phyloP scores from a whole-genome alignment of 2,888 invertebrate genomes.

The Euproctis similis region DNA sequence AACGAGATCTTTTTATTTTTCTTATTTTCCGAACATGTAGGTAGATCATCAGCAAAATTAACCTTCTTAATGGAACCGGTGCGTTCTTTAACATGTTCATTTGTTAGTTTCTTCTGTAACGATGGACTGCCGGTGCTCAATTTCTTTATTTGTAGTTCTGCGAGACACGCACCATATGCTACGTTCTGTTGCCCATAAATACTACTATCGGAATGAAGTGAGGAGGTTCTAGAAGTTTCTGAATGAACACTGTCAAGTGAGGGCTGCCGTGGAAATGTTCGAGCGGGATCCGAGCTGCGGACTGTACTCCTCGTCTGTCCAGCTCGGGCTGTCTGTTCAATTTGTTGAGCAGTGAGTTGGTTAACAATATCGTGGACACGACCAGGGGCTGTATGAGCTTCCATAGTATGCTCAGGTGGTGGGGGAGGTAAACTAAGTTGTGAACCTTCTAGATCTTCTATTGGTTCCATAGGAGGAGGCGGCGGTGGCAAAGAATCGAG shows the following conservation, averaged over 20 bases:
- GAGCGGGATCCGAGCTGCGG: slow-evolving; percentile 49
- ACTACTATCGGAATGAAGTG: slow-evolving; percentile 58
- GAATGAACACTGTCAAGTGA: slow-evolving; percentile 74
- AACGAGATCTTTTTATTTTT: slow-evolving; percentile 81
- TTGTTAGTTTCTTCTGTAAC: slow-evolving; percentile 44
- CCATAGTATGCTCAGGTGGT: slow-evolving; percentile 75
- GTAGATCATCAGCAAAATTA: slow-evolving; percentile 77
- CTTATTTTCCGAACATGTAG: slow-evolving; percentile 58
- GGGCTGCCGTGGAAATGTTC: slow-evolving; percentile 71
- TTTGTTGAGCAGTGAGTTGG: slow-evolving; percentile 56
- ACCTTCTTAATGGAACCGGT: slow-evolving; percentile 71
- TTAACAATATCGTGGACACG: slow-evolving; percentile 62
- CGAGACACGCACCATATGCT: slow-evolving; percentile 71
- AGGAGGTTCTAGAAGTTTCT: slow-evolving; percentile 62
- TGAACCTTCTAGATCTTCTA: slow-evolving; percentile 79
- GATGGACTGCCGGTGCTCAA: slow-evolving; percentile 53
- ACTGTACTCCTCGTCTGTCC: slow-evolving; percentile 51
- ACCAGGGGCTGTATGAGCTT: slow-evolving; percentile 44
- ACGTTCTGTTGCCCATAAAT: slow-evolving; percentile 49
- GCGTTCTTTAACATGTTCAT: slow-evolving; percentile 61
- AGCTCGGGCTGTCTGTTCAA: slow-evolving; percentile 49
- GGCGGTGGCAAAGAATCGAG: slow-evolving; percentile 88
- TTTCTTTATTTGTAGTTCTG: slow-evolving; percentile 74
- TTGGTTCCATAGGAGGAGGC: slow-evolving; percentile 80
- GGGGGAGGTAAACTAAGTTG: slow-evolving; percentile 86